A percentile compares a stretch with the other conserved stretches of the same genome.
phyloP scores from a whole-genome alignment of 1,140 invertebrate genomes.

The Hydropsyche tenuis region DNA sequence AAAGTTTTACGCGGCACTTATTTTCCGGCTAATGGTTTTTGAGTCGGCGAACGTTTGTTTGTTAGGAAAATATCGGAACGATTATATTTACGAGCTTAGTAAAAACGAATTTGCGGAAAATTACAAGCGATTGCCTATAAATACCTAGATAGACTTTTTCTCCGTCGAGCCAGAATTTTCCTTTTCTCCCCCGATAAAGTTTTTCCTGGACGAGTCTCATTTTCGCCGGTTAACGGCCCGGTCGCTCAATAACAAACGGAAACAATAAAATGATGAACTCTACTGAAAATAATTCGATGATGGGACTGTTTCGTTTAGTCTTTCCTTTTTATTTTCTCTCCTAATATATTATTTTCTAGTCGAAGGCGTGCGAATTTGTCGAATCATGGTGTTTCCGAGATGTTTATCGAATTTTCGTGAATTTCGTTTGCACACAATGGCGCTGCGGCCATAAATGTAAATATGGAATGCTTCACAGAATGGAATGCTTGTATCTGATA shows the following conservation, averaged over 20 bases:
- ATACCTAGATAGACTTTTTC: neutral
- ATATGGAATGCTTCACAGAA: no score
- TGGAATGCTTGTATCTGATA: no score
- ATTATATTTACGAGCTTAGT: conserved; percentile 23
- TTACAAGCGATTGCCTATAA: conserved; percentile 15
- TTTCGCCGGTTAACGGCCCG: no score
- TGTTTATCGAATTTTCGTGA: no score
- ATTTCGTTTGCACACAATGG: no score
- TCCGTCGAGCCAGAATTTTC: neutral
- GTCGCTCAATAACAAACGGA: conserved; percentile 9
- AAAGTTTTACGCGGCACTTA: conserved; percentile 23
- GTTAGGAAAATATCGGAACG: conserved; percentile 3
- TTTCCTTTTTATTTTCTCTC: no score
- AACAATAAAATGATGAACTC: conserved; percentile 20
- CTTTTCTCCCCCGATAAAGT: neutral
- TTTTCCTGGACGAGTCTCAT: neutral
- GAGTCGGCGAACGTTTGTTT: conserved; percentile 14
- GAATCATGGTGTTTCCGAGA: no score
- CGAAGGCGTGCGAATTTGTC: no score
- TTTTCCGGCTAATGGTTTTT: conserved; percentile 24
- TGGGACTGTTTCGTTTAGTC: no score
- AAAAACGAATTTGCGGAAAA: conserved; percentile 24
- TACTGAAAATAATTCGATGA: conserved; percentile 6
- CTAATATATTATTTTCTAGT: no score
- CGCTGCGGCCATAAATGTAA: no score